A percentile compares a stretch with the other conserved stretches of the same genome.
Conservation (phyloP, 2,888 invertebrate genomes). For the Sminthurinus aureus region DNA sequence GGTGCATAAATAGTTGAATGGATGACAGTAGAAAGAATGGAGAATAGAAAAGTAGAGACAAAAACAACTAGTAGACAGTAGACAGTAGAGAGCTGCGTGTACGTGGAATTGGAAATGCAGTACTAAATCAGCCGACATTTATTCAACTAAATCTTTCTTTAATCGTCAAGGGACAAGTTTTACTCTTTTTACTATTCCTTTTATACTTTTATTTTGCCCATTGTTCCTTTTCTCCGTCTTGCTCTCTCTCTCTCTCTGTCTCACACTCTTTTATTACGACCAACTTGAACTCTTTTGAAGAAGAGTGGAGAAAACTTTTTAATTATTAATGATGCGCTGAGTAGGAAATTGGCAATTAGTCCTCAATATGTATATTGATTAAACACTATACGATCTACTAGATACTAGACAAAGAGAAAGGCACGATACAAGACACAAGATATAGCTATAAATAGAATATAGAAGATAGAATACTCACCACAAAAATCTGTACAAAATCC, state of each 20-base stretch:
- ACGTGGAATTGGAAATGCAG: neutral
- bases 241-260: neutral
- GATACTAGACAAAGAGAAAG: neutral
- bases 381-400: neutral
- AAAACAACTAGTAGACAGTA: too few relatives aligned
- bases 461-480: neutral
- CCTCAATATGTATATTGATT: neutral
- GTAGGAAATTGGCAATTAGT: neutral
- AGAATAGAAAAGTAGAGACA: too few relatives aligned
- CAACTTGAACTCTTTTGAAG: neutral
- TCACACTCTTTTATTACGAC: neutral
- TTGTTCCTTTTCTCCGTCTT: neutral
- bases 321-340: neutral
- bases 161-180: neutral
- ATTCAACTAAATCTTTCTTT: conserved; percentile 13
- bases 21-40: too few relatives aligned
- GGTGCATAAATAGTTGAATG: too few relatives aligned
- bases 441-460: neutral
- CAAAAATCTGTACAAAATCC: neutral
- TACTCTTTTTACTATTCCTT: neutral
- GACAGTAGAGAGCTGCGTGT: neutral
- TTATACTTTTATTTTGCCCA: neutral
- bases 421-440: neutral
- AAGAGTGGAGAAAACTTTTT: neutral
- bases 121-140: conserved; percentile 20